Evolutionary conservation across 2,888 invertebrate species (phyloP), one percentile per base, ranked within the genome.

Genomic region (Sphecodes monilicornis): DNA sequence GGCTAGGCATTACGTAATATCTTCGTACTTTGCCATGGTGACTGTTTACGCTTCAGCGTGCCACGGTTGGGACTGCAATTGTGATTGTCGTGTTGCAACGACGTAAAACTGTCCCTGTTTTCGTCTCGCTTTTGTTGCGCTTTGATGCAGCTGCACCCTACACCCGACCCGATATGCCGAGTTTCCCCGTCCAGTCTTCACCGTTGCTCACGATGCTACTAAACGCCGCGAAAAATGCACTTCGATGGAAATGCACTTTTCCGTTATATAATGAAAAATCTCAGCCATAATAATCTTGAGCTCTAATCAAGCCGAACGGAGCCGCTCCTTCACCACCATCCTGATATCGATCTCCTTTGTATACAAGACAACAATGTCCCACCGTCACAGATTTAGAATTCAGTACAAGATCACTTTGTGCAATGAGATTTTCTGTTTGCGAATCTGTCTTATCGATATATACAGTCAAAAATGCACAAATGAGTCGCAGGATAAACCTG

Each of bases 11-110:
- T 92, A 93, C 91, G 91, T 91, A 92, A 93, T 86, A 73, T 82
- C 86, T 84, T 86, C 94, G 87, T 94, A 94, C 94, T 94, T 94
- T 91, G 94, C 94, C 94, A 94, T 94, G 91, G 89, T 93, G 92
- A 92, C 89, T 91, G 88, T 89, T 87, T 89, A 82, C 85, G 81
- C 78, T 81, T 70, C 81, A 60, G 39, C 69, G 66, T 57, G 85
- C 50, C 78, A 72, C 32, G 57, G 54, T n/a, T 70, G 46, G 66
- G 50, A 84, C 76, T 64, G 78, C 74, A 75, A 46, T 70, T 74
- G 69, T 29, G 43, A 66, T 72, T 81, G 74, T 85, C 81, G 54
- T 68, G 68, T 57, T 39, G 73, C 57, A 72, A 76, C 29, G 73
- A 76, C 29, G 73, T 80, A 70, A 76, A 78, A 39, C 43, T 32